Conservation (phyloP, 2,797 vertebrate species). For the Coccyzus lansbergi region DNA sequence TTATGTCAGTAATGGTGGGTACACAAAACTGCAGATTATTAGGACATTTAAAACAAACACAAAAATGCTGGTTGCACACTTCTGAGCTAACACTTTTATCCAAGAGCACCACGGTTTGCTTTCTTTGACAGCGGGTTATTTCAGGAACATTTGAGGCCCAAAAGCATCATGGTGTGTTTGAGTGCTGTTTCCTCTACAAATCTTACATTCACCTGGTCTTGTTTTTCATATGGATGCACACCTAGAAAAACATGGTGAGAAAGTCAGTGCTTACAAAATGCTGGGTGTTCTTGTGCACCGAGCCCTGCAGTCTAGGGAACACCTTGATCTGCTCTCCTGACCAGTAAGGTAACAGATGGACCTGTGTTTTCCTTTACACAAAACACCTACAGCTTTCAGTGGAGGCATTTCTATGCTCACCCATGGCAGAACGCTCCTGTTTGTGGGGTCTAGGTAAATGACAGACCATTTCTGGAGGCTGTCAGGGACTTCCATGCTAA, state of each 20-base stretch:
- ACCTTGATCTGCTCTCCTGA: neutral
- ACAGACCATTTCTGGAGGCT: neutral
- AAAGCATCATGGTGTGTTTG: conserved; percentile 82
- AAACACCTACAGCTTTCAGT: neutral
- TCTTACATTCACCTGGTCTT: conserved; percentile 83
- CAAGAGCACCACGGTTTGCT: neutral
- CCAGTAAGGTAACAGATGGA: neutral
- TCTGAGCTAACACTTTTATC: neutral
- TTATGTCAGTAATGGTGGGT: neutral
- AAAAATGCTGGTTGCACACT: neutral
- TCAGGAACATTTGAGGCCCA: conserved; percentile 75
- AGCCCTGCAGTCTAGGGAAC: neutral
- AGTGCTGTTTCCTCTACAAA: conserved; percentile 89
- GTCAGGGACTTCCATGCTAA: neutral
- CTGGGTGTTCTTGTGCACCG: neutral
- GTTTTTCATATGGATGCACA: conserved; percentile 78
- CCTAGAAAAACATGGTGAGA: conserved; percentile 61
- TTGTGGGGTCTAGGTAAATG: neutral
- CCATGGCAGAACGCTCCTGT: neutral
- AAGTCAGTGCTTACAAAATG: neutral
- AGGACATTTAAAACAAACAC: neutral
- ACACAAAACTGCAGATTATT: neutral
- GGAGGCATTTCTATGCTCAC: neutral
- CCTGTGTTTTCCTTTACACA: neutral
- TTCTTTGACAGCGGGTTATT: neutral